Evolutionary conservation across 1,140 invertebrate species (phyloP).

Genomic region (Temnothorax longispinosus): DNA sequence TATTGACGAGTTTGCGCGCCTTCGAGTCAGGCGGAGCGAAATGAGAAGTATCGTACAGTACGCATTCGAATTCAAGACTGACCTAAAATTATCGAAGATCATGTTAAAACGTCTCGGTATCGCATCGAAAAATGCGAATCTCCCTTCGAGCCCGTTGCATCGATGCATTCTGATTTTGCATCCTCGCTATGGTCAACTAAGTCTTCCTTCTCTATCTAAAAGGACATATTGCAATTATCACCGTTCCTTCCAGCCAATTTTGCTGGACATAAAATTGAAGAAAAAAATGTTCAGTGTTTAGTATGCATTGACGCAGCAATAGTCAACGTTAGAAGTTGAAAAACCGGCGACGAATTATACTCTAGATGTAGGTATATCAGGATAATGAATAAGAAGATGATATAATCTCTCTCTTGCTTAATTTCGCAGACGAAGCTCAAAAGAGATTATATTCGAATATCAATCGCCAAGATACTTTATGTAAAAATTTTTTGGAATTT

Average conservation of each 20-base stretch:
- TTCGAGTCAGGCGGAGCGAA: slow-evolving; percentile 40
- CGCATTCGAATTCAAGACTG: slow-evolving; percentile 42
- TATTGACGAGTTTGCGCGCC: slow-evolving; percentile 55
- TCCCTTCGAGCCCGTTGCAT: slow-evolving; percentile 13
- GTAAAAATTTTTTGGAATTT: not conserved
- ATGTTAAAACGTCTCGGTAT: slow-evolving; percentile 2
- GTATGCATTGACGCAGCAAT: not conserved
- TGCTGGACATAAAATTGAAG: not conserved
- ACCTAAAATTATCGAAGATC: slow-evolving; percentile 48
- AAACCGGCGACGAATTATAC: not conserved
- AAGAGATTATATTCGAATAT: not conserved
- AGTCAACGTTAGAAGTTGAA: not conserved
- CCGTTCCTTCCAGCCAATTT: not conserved
- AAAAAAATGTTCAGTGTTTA: not conserved
- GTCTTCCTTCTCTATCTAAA: not conserved
- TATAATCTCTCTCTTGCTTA: slow-evolving; percentile 7
- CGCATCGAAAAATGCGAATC: slow-evolving; percentile 9
- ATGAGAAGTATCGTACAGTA: slow-evolving; percentile 51
- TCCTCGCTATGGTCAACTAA: not conserved
- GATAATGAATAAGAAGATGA: not conserved
- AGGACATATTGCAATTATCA: slow-evolving; percentile 15
- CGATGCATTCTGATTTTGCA: not conserved
- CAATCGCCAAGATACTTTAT: not conserved
- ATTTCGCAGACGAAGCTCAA: not conserved
- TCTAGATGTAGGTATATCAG: not conserved